Percentiles rank a stretch among this genome's conserved stretches.
phyloP scores from a whole-genome alignment of 2,888 invertebrate genomes.

The Chloromyia formosa region DNA sequence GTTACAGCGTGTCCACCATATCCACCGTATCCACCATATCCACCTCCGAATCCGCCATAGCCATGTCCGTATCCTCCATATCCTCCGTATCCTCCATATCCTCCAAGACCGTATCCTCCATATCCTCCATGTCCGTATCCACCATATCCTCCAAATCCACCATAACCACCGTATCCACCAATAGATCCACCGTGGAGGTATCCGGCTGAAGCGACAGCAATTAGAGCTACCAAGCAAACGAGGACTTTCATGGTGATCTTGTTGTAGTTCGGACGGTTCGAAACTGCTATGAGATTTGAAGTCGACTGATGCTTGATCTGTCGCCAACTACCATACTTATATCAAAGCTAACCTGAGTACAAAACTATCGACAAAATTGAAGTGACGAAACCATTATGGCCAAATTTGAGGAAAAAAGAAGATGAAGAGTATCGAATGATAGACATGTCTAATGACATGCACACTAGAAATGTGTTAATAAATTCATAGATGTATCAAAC shows the following conservation, averaged over 20 bases:
- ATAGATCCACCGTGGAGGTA: background rate
- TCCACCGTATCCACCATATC: slow-evolving; percentile 7
- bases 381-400: background rate
- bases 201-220: slow-evolving; percentile 16
- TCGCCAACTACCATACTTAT: background rate
- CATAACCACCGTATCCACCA: slow-evolving; percentile 16
- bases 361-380: background rate
- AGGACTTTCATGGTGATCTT: slow-evolving; percentile 5
- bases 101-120: background rate
- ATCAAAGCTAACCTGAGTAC: background rate
- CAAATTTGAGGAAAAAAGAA: too few species aligned
- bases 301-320: slow-evolving; percentile 3
- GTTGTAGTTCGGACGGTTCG: background rate
- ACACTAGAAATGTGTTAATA: too few species aligned
- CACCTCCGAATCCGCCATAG: background rate
- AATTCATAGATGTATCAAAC: too few species aligned
- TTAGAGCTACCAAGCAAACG: slow-evolving; percentile 10
- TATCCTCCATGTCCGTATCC: slow-evolving; percentile 3
- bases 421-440: too few species aligned
- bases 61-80: background rate
- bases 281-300: background rate
- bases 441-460: too few species aligned
- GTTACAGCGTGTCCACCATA: slow-evolving; percentile 1
- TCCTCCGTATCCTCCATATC: background rate
- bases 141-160: background rate